These are phyloP conservation scores for Paratilapia polleni DNA, from an alignment of 2,113 vertebrate genomes.

Conservation along the genomic window DNA sequence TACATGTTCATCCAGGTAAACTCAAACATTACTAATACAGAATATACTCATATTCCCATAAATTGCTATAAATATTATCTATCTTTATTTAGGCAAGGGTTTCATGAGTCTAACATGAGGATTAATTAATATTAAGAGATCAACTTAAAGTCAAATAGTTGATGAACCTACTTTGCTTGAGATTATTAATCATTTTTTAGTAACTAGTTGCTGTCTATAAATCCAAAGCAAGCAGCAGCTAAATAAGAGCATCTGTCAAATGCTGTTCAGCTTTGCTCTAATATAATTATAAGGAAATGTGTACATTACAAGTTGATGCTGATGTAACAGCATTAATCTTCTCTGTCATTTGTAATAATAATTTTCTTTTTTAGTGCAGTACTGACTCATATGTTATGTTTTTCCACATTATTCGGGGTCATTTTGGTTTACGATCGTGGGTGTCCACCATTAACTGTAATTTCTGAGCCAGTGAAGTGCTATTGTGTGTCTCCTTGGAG, in stretches of 20 bases:
- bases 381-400: background rate
- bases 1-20: slow-evolving; percentile 92
- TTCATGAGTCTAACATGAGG: too few relatives aligned
- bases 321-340: background rate
- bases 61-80: background rate
- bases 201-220: background rate
- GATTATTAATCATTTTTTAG: background rate
- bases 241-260: background rate
- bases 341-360: background rate
- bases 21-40: background rate
- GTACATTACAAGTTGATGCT: background rate
- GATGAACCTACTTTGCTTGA: background rate
- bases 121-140: background rate
- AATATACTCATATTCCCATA: too few relatives aligned
- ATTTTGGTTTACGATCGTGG: background rate
- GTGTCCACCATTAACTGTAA: background rate
- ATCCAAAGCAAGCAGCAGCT: background rate
- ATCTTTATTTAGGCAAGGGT: background rate
- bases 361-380: accelerated
- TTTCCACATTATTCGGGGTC: background rate
- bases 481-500: background rate
- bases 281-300: background rate
- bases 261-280: background rate
- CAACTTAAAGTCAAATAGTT: background rate
- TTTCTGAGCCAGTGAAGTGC: background rate